These are phyloP conservation scores for Conus canariensis DNA, from an alignment of 2,888 invertebrate genomes.

Conservation along the genomic window DNA sequence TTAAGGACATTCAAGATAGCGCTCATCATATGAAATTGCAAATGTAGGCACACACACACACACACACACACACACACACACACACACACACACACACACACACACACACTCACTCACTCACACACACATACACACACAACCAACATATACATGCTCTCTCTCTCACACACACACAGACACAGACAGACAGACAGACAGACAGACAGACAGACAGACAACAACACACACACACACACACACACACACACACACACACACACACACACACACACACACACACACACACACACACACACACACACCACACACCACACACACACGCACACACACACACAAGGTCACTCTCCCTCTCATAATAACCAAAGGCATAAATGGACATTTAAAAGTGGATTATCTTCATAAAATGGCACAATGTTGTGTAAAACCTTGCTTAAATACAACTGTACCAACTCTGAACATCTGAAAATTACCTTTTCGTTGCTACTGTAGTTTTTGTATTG, in stretches of 20 bases:
- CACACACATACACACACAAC: neutral
- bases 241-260: neutral
- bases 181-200: no score
- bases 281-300: neutral
- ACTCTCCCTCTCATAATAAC: neutral
- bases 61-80: neutral
- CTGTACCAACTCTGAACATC: neutral
- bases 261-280: neutral
- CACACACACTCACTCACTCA: neutral
- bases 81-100: neutral
- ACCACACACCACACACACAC: neutral
- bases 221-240: no score
- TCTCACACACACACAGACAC: no score
- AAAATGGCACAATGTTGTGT: constrained; percentile 11
- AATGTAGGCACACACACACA: no score
- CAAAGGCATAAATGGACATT: neutral
- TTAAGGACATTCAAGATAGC: no score
- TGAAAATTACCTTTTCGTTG: neutral
- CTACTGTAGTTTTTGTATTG: neutral
- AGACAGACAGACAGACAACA: neutral
- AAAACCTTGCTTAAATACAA: neutral
- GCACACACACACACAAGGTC: neutral
- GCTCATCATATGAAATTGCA: no score
- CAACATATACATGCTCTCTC: no score
- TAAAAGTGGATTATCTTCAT: neutral